These are phyloP conservation scores for Crocuta crocuta DNA, from an alignment of 2,113 vertebrate species.

Conservation along the genomic window DNA sequence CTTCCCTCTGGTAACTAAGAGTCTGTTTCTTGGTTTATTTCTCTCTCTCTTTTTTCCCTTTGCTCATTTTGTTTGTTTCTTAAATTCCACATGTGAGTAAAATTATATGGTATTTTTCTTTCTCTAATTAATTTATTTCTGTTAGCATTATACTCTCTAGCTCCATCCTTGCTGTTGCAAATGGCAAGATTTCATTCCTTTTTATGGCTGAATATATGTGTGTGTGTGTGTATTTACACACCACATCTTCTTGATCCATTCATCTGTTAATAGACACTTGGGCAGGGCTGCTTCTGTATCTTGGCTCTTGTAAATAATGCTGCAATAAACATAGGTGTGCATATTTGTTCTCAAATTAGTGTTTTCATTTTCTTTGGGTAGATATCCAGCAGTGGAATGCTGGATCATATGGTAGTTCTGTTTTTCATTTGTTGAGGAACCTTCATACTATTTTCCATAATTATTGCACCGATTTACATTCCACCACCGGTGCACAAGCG, in stretches of 20 bases:
- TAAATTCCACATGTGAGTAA: neutral
- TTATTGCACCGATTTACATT: neutral
- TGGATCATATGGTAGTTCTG: neutral
- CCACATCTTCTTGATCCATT: neutral
- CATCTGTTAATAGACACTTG: neutral
- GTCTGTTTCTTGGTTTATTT: neutral
- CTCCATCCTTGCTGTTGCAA: neutral
- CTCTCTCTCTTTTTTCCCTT: neutral
- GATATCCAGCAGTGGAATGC: neutral
- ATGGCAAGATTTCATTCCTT: neutral
- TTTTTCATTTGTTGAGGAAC: neutral
- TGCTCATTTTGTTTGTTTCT: neutral
- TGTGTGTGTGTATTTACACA: too few relatives aligned
- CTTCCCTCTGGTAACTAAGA: neutral
- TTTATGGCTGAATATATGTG: neutral
- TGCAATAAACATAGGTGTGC: neutral
- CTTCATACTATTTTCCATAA: neutral
- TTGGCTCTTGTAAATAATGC: neutral
- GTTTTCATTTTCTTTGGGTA: neutral
- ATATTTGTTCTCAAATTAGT: neutral
- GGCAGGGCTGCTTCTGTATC: neutral
- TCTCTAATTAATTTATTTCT: neutral
- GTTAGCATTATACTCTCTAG: neutral
- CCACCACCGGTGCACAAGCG: neutral
- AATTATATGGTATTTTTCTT: neutral